Percentiles rank a stretch among this genome's conserved stretches.
phyloP scores from a whole-genome alignment of 1,140 invertebrate species.

The Formica exsecta region DNA sequence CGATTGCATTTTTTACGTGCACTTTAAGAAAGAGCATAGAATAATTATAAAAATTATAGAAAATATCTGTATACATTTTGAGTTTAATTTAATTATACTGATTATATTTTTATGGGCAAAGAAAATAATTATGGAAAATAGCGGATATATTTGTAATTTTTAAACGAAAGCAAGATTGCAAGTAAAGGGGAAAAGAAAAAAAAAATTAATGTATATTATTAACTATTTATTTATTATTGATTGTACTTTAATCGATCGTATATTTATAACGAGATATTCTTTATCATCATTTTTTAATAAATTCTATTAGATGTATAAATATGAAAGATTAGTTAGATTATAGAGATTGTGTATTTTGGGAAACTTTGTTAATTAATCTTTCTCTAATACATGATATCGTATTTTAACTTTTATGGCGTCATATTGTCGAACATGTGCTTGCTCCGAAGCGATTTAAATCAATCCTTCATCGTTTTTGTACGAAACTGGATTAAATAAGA shows the following conservation, averaged over 20 bases:
- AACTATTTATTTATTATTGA: not conserved
- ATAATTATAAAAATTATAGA: too few species aligned
- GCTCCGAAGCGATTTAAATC: not conserved
- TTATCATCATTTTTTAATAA: not conserved
- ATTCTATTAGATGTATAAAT: not conserved
- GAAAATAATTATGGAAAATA: not conserved
- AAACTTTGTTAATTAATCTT: constrained; percentile 55
- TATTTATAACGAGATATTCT: not conserved
- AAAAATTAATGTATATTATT: not conserved
- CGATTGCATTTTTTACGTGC: too few species aligned
- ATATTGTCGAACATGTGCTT: constrained; percentile 38
- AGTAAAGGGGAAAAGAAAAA: too few species aligned
- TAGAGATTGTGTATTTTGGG: not conserved
- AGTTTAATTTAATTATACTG: not conserved
- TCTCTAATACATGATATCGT: constrained; percentile 40
- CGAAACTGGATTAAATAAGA: not conserved
- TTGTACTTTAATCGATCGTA: not conserved
- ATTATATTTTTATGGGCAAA: not conserved
- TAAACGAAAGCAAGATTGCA: not conserved
- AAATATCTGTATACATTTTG: too few species aligned
- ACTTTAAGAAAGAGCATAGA: too few species aligned
- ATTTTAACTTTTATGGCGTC: constrained; percentile 30
- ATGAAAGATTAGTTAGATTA: not conserved
- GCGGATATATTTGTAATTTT: not conserved
- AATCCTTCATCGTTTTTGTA: not conserved